phyloP scores from a whole-genome alignment of 2,797 vertebrate species.

The Gadopsis bispinosus region DNA sequence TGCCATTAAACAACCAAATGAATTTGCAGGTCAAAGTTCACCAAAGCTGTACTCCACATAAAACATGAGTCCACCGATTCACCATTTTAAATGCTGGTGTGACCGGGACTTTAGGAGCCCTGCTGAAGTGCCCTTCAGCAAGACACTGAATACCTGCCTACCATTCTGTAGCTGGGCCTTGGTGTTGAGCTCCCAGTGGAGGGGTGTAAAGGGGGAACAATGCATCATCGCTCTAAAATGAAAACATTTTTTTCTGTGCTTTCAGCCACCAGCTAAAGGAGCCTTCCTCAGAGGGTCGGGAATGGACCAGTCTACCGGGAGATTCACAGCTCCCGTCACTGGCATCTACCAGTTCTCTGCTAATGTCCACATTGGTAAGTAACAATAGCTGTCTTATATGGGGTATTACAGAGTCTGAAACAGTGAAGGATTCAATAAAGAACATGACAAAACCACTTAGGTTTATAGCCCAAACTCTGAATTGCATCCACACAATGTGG shows the following conservation, averaged over 20 bases:
- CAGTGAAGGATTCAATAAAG: background rate
- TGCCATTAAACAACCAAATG: background rate
- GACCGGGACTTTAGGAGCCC: background rate
- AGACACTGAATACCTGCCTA: background rate
- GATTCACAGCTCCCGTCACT: conserved; percentile 92
- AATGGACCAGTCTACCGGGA: conserved; percentile 90
- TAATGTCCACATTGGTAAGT: conserved; percentile 93
- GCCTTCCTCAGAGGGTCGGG: conserved; percentile 93
- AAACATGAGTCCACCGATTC: background rate
- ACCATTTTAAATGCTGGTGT: background rate
- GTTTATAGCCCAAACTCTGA: background rate
- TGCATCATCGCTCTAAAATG: background rate
- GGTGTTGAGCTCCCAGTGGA: background rate
- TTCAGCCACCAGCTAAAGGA: conserved; percentile 92
- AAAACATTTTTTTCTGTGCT: conserved; percentile 31
- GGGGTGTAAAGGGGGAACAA: background rate
- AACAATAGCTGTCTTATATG: conserved; percentile 13
- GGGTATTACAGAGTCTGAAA: conserved; percentile 2
- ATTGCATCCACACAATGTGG: background rate
- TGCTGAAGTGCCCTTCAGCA: background rate
- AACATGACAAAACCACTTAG: background rate
- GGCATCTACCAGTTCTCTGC: conserved; percentile 98
- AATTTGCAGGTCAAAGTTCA: background rate
- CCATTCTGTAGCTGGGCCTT: background rate
- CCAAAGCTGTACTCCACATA: background rate